Evolutionary conservation across 2,888 invertebrate species (phyloP).

Genomic region (Stramonita haemastoma): DNA sequence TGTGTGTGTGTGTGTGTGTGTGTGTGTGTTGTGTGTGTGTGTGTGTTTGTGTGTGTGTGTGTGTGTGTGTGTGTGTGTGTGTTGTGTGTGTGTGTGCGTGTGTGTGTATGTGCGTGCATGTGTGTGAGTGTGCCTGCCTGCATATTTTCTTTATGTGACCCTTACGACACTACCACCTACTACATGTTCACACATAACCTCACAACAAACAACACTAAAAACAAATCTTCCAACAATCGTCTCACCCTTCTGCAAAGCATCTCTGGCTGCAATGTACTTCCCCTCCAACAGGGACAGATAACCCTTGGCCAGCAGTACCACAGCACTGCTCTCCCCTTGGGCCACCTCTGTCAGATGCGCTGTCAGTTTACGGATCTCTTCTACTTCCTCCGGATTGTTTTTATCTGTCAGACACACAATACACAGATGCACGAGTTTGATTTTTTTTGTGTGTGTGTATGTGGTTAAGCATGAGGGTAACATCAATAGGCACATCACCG

Average conservation of each 20-base stretch:
- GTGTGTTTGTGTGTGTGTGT: no score
- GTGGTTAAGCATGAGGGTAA: not conserved
- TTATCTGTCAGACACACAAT: not conserved
- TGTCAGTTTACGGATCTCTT: slow-evolving; percentile 25
- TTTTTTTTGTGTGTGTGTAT: not conserved
- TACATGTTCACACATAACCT: not conserved
- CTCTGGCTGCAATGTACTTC: slow-evolving; percentile 56
- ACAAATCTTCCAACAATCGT: not conserved
- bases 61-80: no score
- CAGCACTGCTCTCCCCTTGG: slow-evolving; percentile 30
- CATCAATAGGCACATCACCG: no score
- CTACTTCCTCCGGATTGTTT: not conserved
- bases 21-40: no score
- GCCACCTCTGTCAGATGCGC: slow-evolving; percentile 26
- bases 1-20: no score
- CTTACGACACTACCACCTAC: not conserved
- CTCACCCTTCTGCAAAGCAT: slow-evolving; percentile 55
- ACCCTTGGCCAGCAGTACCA: slow-evolving; percentile 52
- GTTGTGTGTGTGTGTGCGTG: no score
- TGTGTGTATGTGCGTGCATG: no score
- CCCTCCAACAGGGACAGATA: slow-evolving; percentile 54
- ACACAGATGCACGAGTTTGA: not conserved
- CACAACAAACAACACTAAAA: not conserved
- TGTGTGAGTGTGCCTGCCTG: no score
- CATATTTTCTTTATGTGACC: not conserved